These are phyloP conservation scores for Oscheius sp. DNA, from an alignment of 2,888 invertebrate species.

Conservation along the genomic window DNA sequence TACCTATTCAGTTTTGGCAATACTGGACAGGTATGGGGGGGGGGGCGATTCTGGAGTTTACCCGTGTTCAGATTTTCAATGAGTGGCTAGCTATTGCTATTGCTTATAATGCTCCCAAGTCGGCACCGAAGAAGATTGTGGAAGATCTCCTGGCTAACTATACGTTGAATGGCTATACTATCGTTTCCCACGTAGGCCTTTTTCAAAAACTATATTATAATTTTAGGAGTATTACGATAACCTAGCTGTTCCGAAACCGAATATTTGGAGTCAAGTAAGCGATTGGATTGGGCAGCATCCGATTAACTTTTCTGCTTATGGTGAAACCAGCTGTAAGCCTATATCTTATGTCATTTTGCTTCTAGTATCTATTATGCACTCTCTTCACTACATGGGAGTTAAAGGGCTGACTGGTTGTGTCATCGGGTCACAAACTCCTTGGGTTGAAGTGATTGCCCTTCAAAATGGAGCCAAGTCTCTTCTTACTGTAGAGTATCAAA, in stretches of 20 bases:
- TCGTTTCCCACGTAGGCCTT: background rate
- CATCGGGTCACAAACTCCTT: conserved; percentile 42
- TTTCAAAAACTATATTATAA: background rate
- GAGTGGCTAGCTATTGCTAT: conserved; percentile 12
- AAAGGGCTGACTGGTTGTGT: conserved; percentile 32
- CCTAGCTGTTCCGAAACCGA: background rate
- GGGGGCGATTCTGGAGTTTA: no score
- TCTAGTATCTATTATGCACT: conserved; percentile 33
- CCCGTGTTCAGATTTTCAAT: conserved; percentile 4
- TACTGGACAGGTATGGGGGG: no score
- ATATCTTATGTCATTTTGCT: background rate
- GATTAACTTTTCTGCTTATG: background rate
- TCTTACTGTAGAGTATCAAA: conserved; percentile 41
- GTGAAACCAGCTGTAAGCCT: background rate
- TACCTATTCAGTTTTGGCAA: no score
- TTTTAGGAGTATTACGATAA: background rate
- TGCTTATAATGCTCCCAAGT: background rate
- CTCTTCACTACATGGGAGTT: conserved; percentile 31
- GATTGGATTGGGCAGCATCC: background rate
- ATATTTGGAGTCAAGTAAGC: conserved; percentile 6
- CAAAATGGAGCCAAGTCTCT: conserved; percentile 20
- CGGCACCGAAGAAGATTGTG: background rate
- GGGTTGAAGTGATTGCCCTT: conserved; percentile 40
- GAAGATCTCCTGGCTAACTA: no score
- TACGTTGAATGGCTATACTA: background rate